Evolutionary conservation across 2,888 invertebrate species (phyloP).

Genomic region (Zootermopsis nevadensis): DNA sequence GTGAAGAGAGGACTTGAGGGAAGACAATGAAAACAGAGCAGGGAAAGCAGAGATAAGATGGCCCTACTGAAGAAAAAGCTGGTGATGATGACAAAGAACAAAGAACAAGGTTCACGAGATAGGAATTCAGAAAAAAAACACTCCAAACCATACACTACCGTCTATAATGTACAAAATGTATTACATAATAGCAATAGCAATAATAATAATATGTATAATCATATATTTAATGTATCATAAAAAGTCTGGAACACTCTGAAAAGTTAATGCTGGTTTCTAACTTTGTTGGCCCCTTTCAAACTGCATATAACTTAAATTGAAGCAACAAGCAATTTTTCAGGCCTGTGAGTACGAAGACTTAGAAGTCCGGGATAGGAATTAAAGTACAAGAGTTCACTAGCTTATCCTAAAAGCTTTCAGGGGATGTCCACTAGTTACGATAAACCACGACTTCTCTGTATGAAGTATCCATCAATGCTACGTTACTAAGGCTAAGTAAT

Average conservation of each 20-base stretch:
- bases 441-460: background rate
- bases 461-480: background rate
- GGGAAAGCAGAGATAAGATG: too few species aligned
- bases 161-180: constrained; percentile 41
- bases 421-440: constrained; percentile 13
- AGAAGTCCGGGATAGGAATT: background rate
- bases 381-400: constrained; percentile 21
- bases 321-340: constrained; percentile 24
- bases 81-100: too few species aligned
- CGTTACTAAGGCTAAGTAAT: background rate
- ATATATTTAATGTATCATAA: constrained; percentile 36
- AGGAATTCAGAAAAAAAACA: background rate
- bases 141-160: background rate
- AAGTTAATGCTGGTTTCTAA: constrained; percentile 31
- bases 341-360: constrained; percentile 3
- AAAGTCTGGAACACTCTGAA: constrained; percentile 40
- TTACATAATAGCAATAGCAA: constrained; percentile 35
- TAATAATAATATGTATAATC: constrained; percentile 35
- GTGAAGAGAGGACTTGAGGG: too few species aligned
- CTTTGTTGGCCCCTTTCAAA: constrained; percentile 37
- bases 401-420: constrained; percentile 12
- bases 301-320: constrained; percentile 19
- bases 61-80: too few species aligned
- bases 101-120: too few species aligned
- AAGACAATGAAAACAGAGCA: too few species aligned